Conservation (phyloP, 2,113 vertebrate species). For the Lethenteron reissneri region DNA sequence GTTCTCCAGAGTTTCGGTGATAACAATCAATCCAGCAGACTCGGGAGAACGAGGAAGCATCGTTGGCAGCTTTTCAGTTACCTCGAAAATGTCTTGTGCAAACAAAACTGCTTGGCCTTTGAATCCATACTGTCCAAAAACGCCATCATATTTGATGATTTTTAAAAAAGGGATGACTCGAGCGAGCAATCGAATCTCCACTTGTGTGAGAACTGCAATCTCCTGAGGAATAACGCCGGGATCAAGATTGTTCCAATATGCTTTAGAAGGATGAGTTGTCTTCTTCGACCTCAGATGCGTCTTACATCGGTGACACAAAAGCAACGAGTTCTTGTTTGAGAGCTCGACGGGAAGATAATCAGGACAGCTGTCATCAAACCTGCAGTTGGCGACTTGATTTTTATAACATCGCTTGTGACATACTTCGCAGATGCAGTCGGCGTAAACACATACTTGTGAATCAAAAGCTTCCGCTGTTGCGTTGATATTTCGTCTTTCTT, state of each 20-base stretch:
- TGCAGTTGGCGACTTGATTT: no score
- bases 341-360: no score
- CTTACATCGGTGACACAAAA: no score
- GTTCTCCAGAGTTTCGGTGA: background rate
- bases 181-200: background rate
- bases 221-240: conserved; percentile 1
- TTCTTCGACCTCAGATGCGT: no score
- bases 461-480: no score
- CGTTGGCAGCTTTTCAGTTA: background rate
- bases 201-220: background rate
- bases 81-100: conserved; percentile 1
- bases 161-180: background rate
- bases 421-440: no score
- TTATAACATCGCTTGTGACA: no score
- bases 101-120: background rate
- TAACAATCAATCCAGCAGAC: background rate
- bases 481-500: no score
- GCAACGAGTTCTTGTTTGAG: no score
- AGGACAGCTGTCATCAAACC: no score
- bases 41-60: background rate
- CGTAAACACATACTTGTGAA: no score
- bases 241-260: background rate
- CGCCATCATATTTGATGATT: background rate
- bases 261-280: no score
- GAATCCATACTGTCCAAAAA: conserved; percentile 1